Base-by-base conservation (phyloP, 2,888 invertebrate species). In the Sylvicola fuscatus region DNA sequence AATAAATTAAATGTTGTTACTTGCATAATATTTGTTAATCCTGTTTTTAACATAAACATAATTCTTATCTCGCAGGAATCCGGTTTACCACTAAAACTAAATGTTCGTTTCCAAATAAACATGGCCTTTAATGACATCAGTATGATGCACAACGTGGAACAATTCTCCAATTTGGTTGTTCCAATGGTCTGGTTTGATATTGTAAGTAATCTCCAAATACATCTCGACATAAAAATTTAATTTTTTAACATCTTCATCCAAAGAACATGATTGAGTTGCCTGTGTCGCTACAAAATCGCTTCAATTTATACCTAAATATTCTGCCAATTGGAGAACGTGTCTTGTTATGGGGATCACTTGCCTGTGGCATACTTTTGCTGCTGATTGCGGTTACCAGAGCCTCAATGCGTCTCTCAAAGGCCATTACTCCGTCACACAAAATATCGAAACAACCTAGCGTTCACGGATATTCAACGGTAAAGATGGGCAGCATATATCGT, bases 161-260 rank as follows among this genome's bases (percentile, higher is more conserved):
- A 59, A 37, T 83, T 87, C 49, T 63, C 73, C 35, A 62, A 82
- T 44, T 61, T 79, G 52, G 70, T 80, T 10, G 58, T 86, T 3
- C 89, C 89, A 0, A 61, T 87, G 50, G 60, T 87, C 3, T 89
- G 87, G 87, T 83, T 83, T 43, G 86, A 87, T 67, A 82, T 83
- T 51, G 87, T 86, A 68, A 79, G 82, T 74, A 49, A 36, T 33
- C 14, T 21, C 36, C 32, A 40, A 26, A 15, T 31, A 28, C 29
- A n/a, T n/a, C n/a, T n/a, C n/a, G n/a, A n/a, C n/a, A n/a, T n/a
- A n/a, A n/a, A n/a, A n/a, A 11, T 16, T 27, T 10, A 29, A 29
- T 29, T 29, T 29, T 8, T 8, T 8, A 29, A 29, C n/a, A 13
- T 30, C 16, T 35, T 32, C 21, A 16, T 35, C 60, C 56, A 21